Percentiles rank a stretch among this genome's conserved stretches.
Conservation (phyloP, 2,797 vertebrate species). For the Gymnocypris eckloni region DNA sequence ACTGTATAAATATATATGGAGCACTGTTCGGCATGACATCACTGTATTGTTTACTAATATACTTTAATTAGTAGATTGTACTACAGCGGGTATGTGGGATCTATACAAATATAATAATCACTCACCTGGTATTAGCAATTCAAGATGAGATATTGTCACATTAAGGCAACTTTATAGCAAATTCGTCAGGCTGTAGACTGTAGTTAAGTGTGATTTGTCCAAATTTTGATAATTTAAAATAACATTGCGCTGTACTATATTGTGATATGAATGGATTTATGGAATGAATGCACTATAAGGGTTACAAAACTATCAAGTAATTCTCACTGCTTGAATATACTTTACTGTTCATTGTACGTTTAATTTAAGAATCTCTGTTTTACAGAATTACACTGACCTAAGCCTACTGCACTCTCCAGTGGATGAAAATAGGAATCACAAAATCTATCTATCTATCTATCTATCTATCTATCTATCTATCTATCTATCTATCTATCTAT, state of each 20-base stretch:
- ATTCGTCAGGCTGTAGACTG: background rate
- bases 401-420: slow-evolving; percentile 46
- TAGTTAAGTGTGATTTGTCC: background rate
- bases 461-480: background rate
- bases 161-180: background rate
- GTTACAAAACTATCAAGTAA: background rate
- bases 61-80: background rate
- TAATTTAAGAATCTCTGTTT: background rate
- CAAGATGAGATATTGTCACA: background rate
- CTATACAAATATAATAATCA: background rate
- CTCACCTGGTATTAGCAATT: background rate
- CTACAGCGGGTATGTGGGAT: background rate
- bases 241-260: background rate
- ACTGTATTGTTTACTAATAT: slow-evolving; percentile 22
- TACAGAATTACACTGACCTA: background rate
- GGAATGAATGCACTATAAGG: background rate
- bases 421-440: slow-evolving; percentile 36
- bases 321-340: background rate
- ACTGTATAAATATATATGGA: background rate
- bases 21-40: background rate
- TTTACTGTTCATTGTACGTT: background rate
- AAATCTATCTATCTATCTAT: background rate
- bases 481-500: slow-evolving; percentile 2
- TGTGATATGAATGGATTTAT: background rate
- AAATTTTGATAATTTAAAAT: background rate